Percentiles rank a stretch among this genome's conserved stretches.
These are phyloP conservation scores for Clitarchus hookeri DNA, from an alignment of 2,888 invertebrate genomes.

Conservation along the genomic window DNA sequence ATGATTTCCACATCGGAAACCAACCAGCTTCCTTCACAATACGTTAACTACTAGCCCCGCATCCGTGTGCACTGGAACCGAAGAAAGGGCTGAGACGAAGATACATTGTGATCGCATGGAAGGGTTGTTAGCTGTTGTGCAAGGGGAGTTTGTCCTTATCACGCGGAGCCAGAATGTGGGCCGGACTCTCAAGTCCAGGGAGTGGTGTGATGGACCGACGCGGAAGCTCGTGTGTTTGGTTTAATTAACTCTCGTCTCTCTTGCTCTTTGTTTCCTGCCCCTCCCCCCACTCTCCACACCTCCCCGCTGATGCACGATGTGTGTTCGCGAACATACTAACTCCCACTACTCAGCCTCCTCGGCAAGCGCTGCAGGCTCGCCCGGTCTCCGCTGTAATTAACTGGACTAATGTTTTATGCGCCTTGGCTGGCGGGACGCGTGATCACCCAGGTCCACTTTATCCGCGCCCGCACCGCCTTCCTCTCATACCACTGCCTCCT, in stretches of 20 bases:
- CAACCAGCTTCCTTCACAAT: too few relatives aligned
- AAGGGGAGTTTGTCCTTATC: background rate
- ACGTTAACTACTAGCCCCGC: too few relatives aligned
- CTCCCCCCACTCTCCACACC: background rate
- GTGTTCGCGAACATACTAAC: background rate
- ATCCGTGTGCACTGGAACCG: too few relatives aligned
- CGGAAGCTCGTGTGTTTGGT: constrained; percentile 8
- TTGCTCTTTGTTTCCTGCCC: background rate
- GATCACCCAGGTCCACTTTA: background rate
- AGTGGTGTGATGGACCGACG: background rate
- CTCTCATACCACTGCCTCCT: background rate
- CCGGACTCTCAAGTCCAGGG: background rate
- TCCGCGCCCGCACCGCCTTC: background rate
- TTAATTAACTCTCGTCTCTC: background rate
- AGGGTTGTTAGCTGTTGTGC: background rate
- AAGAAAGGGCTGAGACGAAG: background rate
- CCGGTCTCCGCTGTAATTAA: background rate
- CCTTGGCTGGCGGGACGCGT: background rate
- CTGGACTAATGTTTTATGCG: background rate
- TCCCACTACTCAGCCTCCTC: background rate
- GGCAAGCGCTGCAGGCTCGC: background rate
- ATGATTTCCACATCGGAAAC: too few relatives aligned
- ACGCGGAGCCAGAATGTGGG: background rate
- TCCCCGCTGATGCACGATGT: background rate
- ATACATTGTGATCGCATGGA: background rate